Evolutionary conservation across 2,888 invertebrate genomes (phyloP).

Genomic region (Invenusta paracnida): DNA sequence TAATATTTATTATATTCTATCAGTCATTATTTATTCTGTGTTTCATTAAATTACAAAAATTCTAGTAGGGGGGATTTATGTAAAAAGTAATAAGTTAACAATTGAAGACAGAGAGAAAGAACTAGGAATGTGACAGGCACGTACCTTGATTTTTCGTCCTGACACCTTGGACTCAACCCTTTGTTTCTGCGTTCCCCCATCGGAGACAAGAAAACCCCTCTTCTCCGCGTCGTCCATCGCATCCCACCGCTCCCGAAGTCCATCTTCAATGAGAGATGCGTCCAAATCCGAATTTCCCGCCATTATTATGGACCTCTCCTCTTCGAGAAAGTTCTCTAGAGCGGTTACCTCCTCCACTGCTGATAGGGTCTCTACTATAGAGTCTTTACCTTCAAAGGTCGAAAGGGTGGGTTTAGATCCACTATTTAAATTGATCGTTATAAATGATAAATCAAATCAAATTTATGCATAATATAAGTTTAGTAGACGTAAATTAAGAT

Average conservation of each 20-base stretch:
- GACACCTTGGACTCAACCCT: neutral
- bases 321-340: constrained; percentile 28
- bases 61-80: no score
- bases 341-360: neutral
- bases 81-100: neutral
- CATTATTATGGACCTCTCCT: neutral
- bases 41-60: no score
- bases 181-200: neutral
- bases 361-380: neutral
- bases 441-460: no score
- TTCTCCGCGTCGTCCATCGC: neutral
- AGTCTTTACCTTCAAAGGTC: neutral
- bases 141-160: neutral
- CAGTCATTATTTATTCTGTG: no score
- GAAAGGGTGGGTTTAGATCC: no score
- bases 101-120: neutral
- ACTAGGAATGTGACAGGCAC: no score
- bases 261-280: neutral
- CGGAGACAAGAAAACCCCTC: neutral
- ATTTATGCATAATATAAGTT: no score
- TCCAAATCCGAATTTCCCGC: neutral
- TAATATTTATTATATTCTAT: no score
- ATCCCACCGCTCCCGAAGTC: neutral
- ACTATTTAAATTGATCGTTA: no score
- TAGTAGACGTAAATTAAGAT: no score